A percentile compares a stretch with the other conserved stretches of the same genome.
phyloP scores from a whole-genome alignment of 2,113 vertebrate species.

The Ascaphus truei region DNA sequence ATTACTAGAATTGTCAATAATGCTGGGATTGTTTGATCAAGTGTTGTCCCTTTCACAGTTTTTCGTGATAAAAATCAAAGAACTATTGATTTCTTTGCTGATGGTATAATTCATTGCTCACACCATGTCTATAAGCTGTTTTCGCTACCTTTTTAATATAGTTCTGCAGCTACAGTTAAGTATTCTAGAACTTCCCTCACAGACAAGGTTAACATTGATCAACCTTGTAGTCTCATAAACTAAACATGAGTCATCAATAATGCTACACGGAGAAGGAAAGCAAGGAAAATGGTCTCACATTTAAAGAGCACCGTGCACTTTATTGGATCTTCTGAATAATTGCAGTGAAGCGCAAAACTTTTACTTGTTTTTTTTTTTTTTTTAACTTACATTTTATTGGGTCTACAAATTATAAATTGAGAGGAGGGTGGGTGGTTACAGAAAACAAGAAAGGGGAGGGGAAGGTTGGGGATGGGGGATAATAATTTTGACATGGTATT shows the following conservation, averaged over 20 bases:
- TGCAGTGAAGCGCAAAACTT: neutral
- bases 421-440: too few species aligned
- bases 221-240: conserved; percentile 36
- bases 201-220: conserved; percentile 68
- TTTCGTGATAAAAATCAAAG: conserved; percentile 73
- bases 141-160: conserved; percentile 54
- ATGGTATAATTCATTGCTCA: conserved; percentile 61
- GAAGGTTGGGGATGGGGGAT: neutral
- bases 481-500: too few species aligned
- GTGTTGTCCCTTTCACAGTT: conserved; percentile 62
- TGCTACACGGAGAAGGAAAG: neutral
- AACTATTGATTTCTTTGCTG: conserved; percentile 61
- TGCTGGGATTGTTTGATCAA: conserved; percentile 62
- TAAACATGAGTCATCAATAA: conserved; percentile 32
- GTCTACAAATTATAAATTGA: too few species aligned
- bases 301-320: neutral
- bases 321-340: neutral
- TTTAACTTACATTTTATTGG: neutral
- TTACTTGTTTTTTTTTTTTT: neutral
- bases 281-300: neutral
- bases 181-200: conserved; percentile 57
- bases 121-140: conserved; percentile 55
- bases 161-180: conserved; percentile 50
- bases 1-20: conserved; percentile 68
- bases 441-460: too few species aligned